Conservation (phyloP, 2,888 invertebrate species). For the Diplolepis rosae region DNA sequence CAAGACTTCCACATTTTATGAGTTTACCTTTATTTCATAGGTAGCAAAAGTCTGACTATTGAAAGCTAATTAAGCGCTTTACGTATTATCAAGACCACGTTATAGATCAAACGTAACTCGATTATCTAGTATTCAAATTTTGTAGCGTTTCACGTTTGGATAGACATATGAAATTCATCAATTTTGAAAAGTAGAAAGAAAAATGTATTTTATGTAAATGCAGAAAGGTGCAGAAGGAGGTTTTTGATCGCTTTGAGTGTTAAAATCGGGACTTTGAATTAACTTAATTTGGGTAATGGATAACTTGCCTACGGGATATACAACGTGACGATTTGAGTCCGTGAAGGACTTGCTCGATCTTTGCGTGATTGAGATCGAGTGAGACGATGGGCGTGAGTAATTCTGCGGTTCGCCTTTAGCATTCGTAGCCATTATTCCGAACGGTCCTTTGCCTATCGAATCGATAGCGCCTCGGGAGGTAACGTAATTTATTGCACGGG, state of each 20-base stretch:
- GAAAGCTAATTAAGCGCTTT: too few relatives aligned
- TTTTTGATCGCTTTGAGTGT: background rate
- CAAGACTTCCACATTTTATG: too few relatives aligned
- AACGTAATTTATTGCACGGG: slow-evolving; percentile 62
- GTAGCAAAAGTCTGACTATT: too few relatives aligned
- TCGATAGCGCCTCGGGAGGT: slow-evolving; percentile 61
- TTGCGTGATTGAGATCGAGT: slow-evolving; percentile 47
- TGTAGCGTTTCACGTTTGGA: too few relatives aligned
- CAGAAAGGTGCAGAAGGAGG: background rate
- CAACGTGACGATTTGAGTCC: slow-evolving; percentile 26
- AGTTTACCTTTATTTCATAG: too few relatives aligned
- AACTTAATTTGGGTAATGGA: slow-evolving; percentile 37
- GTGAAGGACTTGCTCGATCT: slow-evolving; percentile 9
- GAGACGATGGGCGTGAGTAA: slow-evolving; percentile 50
- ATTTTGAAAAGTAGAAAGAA: too few relatives aligned
- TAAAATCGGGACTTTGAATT: slow-evolving; percentile 2
- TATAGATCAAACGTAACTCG: too few relatives aligned
- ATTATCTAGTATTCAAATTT: too few relatives aligned
- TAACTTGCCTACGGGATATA: slow-evolving; percentile 18
- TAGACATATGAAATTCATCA: too few relatives aligned
- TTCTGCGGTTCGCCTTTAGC: slow-evolving; percentile 51
- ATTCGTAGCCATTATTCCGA: slow-evolving; percentile 49
- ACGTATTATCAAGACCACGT: too few relatives aligned
- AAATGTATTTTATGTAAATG: too few relatives aligned
- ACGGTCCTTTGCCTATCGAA: slow-evolving; percentile 59